Conservation (phyloP, 2,888 invertebrate genomes). For the Poecilus cupreus region DNA sequence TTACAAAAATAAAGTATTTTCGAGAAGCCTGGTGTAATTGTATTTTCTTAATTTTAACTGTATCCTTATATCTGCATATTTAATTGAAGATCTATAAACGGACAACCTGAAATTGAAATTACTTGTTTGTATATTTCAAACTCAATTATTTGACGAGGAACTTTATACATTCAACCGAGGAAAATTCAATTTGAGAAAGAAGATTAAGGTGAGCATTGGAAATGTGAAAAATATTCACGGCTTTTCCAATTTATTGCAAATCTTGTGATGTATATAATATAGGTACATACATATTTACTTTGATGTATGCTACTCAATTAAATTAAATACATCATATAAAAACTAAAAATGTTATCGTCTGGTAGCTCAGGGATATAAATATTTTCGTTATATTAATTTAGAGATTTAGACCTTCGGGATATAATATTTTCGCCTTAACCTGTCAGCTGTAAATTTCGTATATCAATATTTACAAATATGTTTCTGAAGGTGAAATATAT, state of each 20-base stretch:
- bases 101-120: neutral
- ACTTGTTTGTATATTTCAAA: neutral
- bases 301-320: no score
- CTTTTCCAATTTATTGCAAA: no score
- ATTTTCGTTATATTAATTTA: neutral
- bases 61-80: slow-evolving; percentile 4
- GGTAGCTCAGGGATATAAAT: neutral
- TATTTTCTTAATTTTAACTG: neutral
- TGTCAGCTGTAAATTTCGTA: neutral
- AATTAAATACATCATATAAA: no score
- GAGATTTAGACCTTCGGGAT: neutral
- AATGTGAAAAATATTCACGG: neutral
- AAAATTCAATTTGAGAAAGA: neutral
- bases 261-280: no score
- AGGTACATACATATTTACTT: no score
- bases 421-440: neutral
- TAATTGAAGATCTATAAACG: neutral
- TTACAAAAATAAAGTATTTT: neutral
- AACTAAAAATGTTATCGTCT: neutral
- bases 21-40: neutral
- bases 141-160: neutral
- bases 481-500: neutral
- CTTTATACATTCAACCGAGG: neutral
- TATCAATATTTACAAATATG: slow-evolving; percentile 4
- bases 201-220: neutral